Conservation (phyloP, 2,888 invertebrate species). For the Drosophila anceps region DNA sequence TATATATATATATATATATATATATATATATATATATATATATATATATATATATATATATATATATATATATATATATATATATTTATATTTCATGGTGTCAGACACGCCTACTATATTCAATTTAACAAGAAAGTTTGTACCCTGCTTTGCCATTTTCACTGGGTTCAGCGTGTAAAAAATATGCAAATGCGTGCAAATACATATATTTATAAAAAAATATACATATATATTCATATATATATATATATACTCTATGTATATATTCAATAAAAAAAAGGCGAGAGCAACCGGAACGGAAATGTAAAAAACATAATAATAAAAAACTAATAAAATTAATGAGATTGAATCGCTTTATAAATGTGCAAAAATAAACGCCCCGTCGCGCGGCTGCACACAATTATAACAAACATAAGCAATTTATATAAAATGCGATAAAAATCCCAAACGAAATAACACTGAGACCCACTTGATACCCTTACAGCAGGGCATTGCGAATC, state of each 20-base stretch:
- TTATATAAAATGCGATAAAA: conserved; percentile 34
- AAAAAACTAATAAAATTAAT: conserved; percentile 69
- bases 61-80: background rate
- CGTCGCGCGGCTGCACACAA: conserved; percentile 29
- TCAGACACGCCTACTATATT: background rate
- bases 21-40: background rate
- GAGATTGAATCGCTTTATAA: conserved; percentile 55
- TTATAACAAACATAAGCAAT: conserved; percentile 38
- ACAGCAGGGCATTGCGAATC: background rate
- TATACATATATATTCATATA: background rate
- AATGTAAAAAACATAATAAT: conserved; percentile 30
- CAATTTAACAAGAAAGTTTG: background rate
- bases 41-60: background rate
- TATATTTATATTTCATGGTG: background rate
- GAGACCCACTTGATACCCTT: background rate
- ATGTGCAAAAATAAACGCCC: conserved; percentile 27
- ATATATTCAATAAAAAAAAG: conserved; percentile 27
- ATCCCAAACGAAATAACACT: conserved; percentile 12
- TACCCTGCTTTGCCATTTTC: background rate
- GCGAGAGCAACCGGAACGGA: conserved; percentile 28
- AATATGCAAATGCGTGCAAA: conserved; percentile 55
- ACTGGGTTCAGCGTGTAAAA: background rate
- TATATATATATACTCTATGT: background rate
- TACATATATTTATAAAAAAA: background rate
- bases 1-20: background rate